Base-by-base conservation (phyloP, 2,113 vertebrate species). In the Tenebrosternarchus preto region DNA sequence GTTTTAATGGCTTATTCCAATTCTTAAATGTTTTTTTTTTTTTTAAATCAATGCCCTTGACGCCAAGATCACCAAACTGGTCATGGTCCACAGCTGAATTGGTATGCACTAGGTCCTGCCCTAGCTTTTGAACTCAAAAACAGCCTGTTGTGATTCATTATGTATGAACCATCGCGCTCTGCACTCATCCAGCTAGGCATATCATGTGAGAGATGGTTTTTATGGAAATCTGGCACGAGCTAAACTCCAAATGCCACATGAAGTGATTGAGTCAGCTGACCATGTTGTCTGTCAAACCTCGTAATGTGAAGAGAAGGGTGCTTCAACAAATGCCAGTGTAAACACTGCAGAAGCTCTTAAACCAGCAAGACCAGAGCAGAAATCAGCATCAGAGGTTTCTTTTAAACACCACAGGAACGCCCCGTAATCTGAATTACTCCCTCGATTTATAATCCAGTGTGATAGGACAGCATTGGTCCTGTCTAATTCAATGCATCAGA, bases 231-330 rank as follows among this genome's bases (percentile, higher is more conserved):
- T 1, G 36, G 33, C 67, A 20, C 46, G 24, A 8, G 46, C 61
- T 60, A 59, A 78, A 68, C 61, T 75, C 72, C 31, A 69, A 75
- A 83, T 80, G 66, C 29, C 61, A 63, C 66, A 75, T 53, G 66
- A 68, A 36, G 22, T 73, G 31, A 77, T 46, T 53, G 74, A 63
- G 25, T 70, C 46, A 33, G 61, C 1, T 60, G 67, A 83, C 68
- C 59, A 33, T 33, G 43, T 60, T 60, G 60, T 81, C 73, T 76
- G 66, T 81, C 72, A 50, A 76, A 74, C 60, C 16, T 22, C 56
- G 19, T 36, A 64, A 73, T 80, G 56, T 60, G 53, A 6, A 5
- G 20, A 6, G 46, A 59, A 67, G 36, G 60, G 56, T 15, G 15
- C 63, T 69, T 78, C 33, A 63, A 2, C 61, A 77, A 84, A 81